phyloP scores from a whole-genome alignment of 2,797 vertebrate genomes.

The Petrocephalus schoutedeni region DNA sequence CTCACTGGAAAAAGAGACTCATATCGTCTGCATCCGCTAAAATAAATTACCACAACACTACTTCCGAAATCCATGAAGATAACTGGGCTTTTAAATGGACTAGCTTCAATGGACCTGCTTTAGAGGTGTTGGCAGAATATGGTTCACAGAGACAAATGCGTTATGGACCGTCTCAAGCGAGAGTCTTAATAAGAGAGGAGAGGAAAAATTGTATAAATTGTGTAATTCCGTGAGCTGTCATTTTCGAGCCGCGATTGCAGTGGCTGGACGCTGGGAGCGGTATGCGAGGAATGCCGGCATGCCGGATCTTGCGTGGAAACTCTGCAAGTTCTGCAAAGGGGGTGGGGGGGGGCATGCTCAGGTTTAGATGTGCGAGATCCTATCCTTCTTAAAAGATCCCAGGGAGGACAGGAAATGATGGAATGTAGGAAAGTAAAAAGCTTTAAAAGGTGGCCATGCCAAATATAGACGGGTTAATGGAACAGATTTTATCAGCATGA shows the following conservation, averaged over 20 bases:
- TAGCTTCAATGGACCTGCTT: not conserved
- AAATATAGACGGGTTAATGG: not conserved
- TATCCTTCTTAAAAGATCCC: not conserved
- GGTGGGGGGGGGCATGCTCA: not conserved
- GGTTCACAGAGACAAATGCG: not conserved
- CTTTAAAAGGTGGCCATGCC: not conserved
- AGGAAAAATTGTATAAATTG: not conserved
- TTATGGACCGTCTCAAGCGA: not conserved
- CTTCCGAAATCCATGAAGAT: not conserved
- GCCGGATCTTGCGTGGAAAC: not conserved
- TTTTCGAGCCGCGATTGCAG: not conserved
- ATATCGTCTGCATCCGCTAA: not conserved
- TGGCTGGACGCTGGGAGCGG: not conserved
- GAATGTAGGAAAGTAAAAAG: not conserved
- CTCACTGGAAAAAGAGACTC: not conserved
- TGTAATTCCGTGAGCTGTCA: not conserved
- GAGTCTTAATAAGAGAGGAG: not conserved
- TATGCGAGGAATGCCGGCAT: not conserved
- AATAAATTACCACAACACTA: not conserved
- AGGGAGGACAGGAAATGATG: not conserved
- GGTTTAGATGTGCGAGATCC: not conserved
- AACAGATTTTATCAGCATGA: not conserved
- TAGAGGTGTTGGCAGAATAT: not conserved
- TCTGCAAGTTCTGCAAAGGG: not conserved
- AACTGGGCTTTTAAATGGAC: not conserved